phyloP scores from a whole-genome alignment of 1,140 invertebrate species.

The Drosophila bocqueti region DNA sequence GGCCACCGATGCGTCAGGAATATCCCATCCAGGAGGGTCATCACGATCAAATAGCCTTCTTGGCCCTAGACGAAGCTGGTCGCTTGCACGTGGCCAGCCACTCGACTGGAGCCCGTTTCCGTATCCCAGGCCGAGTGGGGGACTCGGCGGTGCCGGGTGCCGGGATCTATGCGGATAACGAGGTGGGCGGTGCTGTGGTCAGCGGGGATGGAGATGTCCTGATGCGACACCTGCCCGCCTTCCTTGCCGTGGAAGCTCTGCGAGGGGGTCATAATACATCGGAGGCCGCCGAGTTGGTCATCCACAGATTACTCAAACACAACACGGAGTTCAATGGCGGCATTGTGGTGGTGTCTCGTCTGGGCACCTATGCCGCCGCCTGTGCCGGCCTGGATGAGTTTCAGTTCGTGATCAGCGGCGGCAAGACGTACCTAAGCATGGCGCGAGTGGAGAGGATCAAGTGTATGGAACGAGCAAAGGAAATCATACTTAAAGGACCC shows the following conservation, averaged over 20 bases:
- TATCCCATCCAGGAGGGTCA: conserved; percentile 37
- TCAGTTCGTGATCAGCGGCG: conserved; percentile 38
- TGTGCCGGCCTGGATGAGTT: conserved; percentile 48
- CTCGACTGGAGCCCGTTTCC: conserved; percentile 33
- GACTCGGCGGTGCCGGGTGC: conserved; percentile 46
- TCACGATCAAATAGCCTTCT: conserved; percentile 35
- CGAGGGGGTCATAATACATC: neutral
- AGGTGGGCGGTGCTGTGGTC: conserved; percentile 36
- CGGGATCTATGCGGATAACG: conserved; percentile 45
- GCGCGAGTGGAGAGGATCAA: conserved; percentile 22
- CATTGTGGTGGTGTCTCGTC: conserved; percentile 36
- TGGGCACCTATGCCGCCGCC: conserved; percentile 26
- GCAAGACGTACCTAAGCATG: neutral
- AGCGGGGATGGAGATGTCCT: conserved; percentile 42
- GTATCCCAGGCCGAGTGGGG: conserved; percentile 26
- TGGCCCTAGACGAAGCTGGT: conserved; percentile 24
- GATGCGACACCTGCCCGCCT: conserved; percentile 37
- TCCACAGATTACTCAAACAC: conserved; percentile 29
- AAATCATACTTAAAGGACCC: conserved; percentile 17
- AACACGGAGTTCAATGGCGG: conserved; percentile 43
- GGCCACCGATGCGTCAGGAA: conserved; percentile 16
- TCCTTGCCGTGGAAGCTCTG: conserved; percentile 37
- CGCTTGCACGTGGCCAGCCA: conserved; percentile 36
- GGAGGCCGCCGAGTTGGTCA: conserved; percentile 12
- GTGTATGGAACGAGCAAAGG: conserved; percentile 13